Base-by-base conservation (phyloP, 1,140 invertebrate genomes). In the Polyergus mexicanus region DNA sequence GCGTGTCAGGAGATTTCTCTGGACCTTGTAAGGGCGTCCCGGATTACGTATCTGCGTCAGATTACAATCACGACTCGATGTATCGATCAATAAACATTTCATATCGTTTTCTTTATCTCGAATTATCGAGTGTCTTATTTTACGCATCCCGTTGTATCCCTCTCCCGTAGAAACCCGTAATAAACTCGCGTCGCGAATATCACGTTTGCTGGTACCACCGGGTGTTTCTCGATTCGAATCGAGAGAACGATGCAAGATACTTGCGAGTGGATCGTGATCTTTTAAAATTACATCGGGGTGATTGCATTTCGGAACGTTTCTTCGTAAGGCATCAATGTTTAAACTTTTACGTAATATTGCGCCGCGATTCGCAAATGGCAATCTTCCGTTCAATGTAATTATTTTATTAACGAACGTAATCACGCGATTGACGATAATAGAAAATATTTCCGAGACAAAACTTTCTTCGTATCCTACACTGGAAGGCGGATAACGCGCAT, bases 111-210 rank as follows among this genome's bases (percentile, higher is more conserved):
- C 65, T 28, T 66, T 54, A 3, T 90, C 75, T 25, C 84, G 80
- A 10, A 92, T 89, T 77, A 92, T 91, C 32, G 86, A 86, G 6
- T 87, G 90, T 41, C 60, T 92, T 16, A 91, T 71, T 63, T 62
- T 51, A 5, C 54, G 87, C 32, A 85, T 51, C 22, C 13, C 32
- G 6, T 10, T 32, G 16, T 4, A 77, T 19, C 3, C 28, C 16
- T 60, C 60, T 54, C 13, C 41, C 1, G 32, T 47, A 13, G 51
- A 84, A 72, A 84, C 7, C 1, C 38, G 2, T 41, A 38, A 69
- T 11, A 47, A 72, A n/a, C 35, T 38, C 13, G 19, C 19, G 35
- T 62, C 38, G 25, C 7, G 22, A 56, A 47, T 28, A 80, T 80
- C 8, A 19, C 22, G 28, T 72, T 16, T 22, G 6, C 19, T 54